Evolutionary conservation across 1,140 invertebrate genomes (phyloP), one percentile per base, ranked within the genome.

Genomic region (Drosophila quadrilineata): DNA sequence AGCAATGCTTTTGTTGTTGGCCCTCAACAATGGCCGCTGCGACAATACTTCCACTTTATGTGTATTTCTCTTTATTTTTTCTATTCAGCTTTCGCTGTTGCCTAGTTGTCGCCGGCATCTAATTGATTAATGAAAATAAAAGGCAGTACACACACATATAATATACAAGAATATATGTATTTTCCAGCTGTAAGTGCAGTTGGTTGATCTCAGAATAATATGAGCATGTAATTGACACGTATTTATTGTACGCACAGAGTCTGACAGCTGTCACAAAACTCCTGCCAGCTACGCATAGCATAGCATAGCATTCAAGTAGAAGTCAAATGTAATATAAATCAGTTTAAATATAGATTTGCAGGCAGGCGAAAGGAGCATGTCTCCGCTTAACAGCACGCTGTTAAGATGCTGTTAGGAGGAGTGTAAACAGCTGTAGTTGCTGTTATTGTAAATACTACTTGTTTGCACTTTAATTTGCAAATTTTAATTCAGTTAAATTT

Each of bases 91-190:
- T n/a, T 22, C 36, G 12, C 28, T 36, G 36, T 60, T 35, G 35
- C n/a, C n/a, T 54, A 48, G 41, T 43, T 48, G 60, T 52, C 45
- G 69, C 26, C 36, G 59, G 64, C 79, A 67, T 71, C 76, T 77
- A 84, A 84, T 84, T 85, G 71, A 85, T 84, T 84, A 70, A 77
- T 85, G 74, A 71, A 71, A 77, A 74, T 57, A 84, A 53, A 63
- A 29, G 45, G 71, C 52, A 40, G 35, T 26, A 53, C 16, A 10
- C 9, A 38, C 33, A 58, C 48, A 52, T 40, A 56, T 40, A 29
- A 36, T 50, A 54, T 64, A 21, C 14, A 43, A 56, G n/a, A n/a
- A n/a, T 50, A 52, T 33, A 62, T 73, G 35, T 69, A 66, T 57
- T 62, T 40, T 71, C 33, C 24, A 41, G 14, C 19, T n/a, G n/a